Base-by-base conservation (phyloP, 2,888 invertebrate species). In the Thumatha senex region DNA sequence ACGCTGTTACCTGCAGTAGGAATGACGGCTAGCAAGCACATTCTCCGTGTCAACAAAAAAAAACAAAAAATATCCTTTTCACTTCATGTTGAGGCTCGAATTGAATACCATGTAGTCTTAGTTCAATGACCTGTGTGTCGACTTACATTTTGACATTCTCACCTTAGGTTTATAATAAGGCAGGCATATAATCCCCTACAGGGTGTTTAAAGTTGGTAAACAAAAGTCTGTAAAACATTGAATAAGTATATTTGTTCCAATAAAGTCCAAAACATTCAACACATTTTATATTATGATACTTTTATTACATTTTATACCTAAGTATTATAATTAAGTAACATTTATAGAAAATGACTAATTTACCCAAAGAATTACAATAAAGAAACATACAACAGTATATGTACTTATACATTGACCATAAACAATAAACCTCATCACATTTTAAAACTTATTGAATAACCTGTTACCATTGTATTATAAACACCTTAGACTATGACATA, bases 351-450 rank as follows among this genome's bases (percentile, higher is more conserved):
- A 39, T 39, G 10, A 24, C 43, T 43, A 43, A 34, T 35, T 35
- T 13, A 44, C 18, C 18, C 12, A 31, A 11, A 11, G n/a, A 46
- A 30, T 38, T 31, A 39, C 2, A 18, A 14, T n/a, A n/a, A 31
- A 9, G 15, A 64, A 54, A 62, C 38, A 54, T 61, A 65, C 43
- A 44, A 65, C 64, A 59, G 33, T 51, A 10, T 41, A 54, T 61
- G 63, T 65, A 68, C 63, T 59, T 61, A 55, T 44, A 44, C 10
- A 58, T 51, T 65, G 62, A 62, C 56, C 55, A 59, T 61, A 59
- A 41, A 36, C 9, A 31, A 31, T 36, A 11, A 39, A 48, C 36
- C n/a, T n/a, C n/a, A n/a, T n/a, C n/a, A n/a, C n/a, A 46, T 30
- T 40, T 41, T 31, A 14, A 31, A 14, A 11, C 31, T 8, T 24